Percentiles rank a stretch among this genome's conserved stretches.
Conservation (phyloP, 2,888 invertebrate genomes). For the Drosophila basisetae region DNA sequence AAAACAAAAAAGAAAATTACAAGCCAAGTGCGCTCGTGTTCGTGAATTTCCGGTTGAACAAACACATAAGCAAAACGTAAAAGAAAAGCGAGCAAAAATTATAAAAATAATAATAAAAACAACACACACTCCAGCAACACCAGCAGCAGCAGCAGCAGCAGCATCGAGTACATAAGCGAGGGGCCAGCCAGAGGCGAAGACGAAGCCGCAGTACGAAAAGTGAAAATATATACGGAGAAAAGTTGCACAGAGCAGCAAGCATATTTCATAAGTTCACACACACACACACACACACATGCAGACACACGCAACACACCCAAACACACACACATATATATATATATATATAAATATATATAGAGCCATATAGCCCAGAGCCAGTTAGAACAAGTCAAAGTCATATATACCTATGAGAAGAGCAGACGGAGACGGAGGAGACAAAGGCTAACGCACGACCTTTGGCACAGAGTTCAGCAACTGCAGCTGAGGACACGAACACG, state of each 20-base stretch:
- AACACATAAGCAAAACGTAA: constrained; percentile 75
- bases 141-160: constrained; percentile 23
- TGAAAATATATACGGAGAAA: constrained; percentile 73
- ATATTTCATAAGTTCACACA: constrained; percentile 77
- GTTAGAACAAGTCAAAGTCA: constrained; percentile 44
- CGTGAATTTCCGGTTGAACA: constrained; percentile 84
- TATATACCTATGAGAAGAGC: constrained; percentile 14
- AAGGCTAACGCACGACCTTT: constrained; percentile 81
- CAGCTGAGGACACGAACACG: constrained; percentile 47
- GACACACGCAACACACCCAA: background rate
- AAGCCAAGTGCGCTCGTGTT: constrained; percentile 78
- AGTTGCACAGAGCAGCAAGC: constrained; percentile 66
- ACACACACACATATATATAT: background rate
- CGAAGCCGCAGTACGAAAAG: constrained; percentile 68
- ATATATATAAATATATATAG: constrained; percentile 25
- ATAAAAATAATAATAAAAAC: constrained; percentile 68
- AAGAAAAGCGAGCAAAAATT: constrained; percentile 59
- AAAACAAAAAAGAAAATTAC: constrained; percentile 52
- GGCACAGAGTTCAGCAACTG: constrained; percentile 74
- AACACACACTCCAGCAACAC: constrained; percentile 40
- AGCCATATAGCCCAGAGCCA: constrained; percentile 53
- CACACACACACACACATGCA: constrained; percentile 14
- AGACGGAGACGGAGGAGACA: constrained; percentile 58
- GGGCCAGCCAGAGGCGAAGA: constrained; percentile 42
- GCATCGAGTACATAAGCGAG: constrained; percentile 53